Base-by-base conservation (phyloP, 2,797 vertebrate species). In the Gorsachius magnificus region DNA sequence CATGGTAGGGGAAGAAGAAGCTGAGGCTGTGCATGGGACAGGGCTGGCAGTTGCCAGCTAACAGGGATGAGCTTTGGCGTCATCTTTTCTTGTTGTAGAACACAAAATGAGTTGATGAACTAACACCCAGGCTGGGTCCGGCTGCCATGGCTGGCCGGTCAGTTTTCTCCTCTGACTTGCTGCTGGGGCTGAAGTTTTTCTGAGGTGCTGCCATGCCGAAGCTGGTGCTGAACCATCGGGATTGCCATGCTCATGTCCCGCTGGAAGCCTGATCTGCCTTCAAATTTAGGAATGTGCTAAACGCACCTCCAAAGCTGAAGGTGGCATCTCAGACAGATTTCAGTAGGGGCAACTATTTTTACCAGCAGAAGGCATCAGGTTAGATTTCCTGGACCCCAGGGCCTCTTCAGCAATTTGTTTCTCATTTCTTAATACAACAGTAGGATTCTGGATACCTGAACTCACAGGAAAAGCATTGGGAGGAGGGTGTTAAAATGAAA, bases 401-500 rank as follows among this genome's bases (percentile, higher is more conserved):
- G 58, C 63, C 33, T 60, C 80, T 68, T 80, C 66, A 70, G 28
- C 24, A 38, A 25, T 72, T 92, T 82, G 7, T 60, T 84, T 70
- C 83, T 84, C 6, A 18, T 87, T 81, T 90, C 65, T 93, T 84
- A 74, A 41, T 70, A 56, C 13, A 58, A 25, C 51, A 60, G 22
- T 43, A 36, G 84, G 82, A 41, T 77, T 82, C 53, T 53, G 68
- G 78, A 60, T 79, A 68, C 64, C 45, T 76, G 61, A 83, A 84
- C 38, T 94, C 79, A 58, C 45, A 60, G 48, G 56, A 82, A 82
- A 70, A 92, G 35, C 60, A 29, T 5, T 83, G 81, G 63, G 68
- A 92, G 89, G 60, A 95, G 63, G 33, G 41, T 87, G 75, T 65
- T 93, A 79, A 70, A 84, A 90, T 60, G 26, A 94, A 91, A 61